Base-by-base conservation (phyloP, 2,888 invertebrate genomes). In the Gari tellinella region DNA sequence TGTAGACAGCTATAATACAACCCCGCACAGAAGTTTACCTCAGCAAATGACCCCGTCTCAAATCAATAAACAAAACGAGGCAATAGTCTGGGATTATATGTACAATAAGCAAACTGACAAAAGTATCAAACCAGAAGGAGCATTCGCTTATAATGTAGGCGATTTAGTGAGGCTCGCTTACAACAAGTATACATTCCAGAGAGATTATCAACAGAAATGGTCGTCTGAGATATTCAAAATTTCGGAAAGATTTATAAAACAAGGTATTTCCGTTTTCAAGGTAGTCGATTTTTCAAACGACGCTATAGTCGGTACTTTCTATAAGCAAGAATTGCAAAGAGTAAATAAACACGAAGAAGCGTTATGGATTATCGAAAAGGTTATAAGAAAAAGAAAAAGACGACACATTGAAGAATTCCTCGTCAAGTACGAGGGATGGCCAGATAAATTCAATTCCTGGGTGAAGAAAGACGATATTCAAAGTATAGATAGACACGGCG, bases 111-210 rank as follows among this genome's bases (percentile, higher is more conserved):
- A n/a, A n/a, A n/a, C n/a, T n/a, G n/a, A n/a, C n/a, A n/a, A n/a
- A n/a, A n/a, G n/a, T n/a, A n/a, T n/a, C n/a, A n/a, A n/a, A n/a
- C n/a, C n/a, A n/a, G n/a, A n/a, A n/a, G n/a, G n/a, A n/a, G n/a
- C n/a, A n/a, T n/a, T n/a, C n/a, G n/a, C 25, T 23, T 66, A 53
- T 57, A 66, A 72, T 53, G 48, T 72, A 7, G 72, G 66, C 1
- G 62, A 66, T 19, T 55, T 66, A n/a, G 72, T 72, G 14, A 45
- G 66, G 15, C 5, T 72, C 17, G 41, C 48, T 26, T 49, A 66
- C 40, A 48, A 31, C 8, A 21, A 38, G 15, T 38, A 26, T 26
- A 10, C 56, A 46, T 72, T 66, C 62, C 56, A 49, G 12, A 53
- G 62, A 38, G 51, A 31, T 40, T 72, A 56, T 51, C 45, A 66